Conservation (phyloP, 2,888 invertebrate species). For the Latrodectus elegans region DNA sequence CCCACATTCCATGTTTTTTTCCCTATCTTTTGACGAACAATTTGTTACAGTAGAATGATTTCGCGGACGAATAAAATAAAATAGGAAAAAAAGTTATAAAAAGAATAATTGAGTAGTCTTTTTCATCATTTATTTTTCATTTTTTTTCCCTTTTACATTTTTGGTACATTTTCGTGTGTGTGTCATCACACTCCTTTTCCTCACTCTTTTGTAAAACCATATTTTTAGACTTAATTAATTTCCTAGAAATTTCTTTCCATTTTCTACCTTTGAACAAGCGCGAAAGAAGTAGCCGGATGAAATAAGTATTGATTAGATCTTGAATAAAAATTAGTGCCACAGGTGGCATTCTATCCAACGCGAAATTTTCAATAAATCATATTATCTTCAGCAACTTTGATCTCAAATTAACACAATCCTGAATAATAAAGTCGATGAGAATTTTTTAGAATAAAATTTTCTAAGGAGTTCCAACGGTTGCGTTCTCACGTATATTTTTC, state of each 20-base stretch:
- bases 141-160: slow-evolving; percentile 10
- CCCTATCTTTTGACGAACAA: slow-evolving; percentile 4
- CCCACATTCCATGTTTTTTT: background rate
- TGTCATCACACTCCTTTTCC: background rate
- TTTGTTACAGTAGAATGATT: slow-evolving; percentile 55
- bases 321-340: background rate
- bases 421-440: too few species aligned
- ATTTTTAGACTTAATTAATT: slow-evolving; percentile 32
- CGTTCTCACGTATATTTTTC: too few species aligned
- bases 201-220: background rate
- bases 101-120: background rate
- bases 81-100: background rate
- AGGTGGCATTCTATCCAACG: too few species aligned
- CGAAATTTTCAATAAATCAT: too few species aligned
- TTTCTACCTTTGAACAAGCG: background rate
- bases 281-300: background rate
- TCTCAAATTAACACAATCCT: too few species aligned
- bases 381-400: too few species aligned
- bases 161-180: slow-evolving; percentile 21
- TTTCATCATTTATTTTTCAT: background rate
- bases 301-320: background rate
- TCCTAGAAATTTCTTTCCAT: background rate
- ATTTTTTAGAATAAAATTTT: too few species aligned
- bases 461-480: too few species aligned
- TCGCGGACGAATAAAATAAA: slow-evolving; percentile 25